Conservation (phyloP, 1,140 invertebrate species). For the Caenorhabditis tropicalis region DNA sequence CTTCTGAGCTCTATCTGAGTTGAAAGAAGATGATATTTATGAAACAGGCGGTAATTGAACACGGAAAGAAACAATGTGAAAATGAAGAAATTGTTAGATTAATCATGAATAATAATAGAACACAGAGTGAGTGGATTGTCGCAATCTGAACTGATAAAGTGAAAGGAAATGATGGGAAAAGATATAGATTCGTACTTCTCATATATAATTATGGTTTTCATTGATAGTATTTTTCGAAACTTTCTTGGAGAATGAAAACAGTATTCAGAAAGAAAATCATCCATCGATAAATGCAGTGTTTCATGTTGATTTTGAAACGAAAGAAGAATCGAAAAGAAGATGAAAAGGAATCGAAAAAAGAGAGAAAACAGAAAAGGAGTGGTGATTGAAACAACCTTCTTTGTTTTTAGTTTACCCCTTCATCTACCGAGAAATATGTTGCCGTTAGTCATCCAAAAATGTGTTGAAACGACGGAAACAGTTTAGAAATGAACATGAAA, state of each 20-base stretch:
- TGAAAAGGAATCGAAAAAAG: background rate
- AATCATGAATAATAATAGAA: slow-evolving; percentile 4
- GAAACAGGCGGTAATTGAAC: slow-evolving; percentile 10
- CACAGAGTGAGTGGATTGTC: background rate
- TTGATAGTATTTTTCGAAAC: too few species aligned
- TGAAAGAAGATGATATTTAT: slow-evolving; percentile 14
- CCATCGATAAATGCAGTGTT: background rate
- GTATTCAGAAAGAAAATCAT: background rate
- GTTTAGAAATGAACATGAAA: background rate
- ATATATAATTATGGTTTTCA: background rate
- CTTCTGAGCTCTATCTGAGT: background rate
- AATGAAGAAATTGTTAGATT: background rate
- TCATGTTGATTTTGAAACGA: background rate
- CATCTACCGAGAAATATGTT: background rate
- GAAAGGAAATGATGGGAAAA: background rate
- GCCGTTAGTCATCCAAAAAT: background rate
- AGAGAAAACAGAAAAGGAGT: background rate
- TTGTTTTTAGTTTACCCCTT: background rate
- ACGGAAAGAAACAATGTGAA: background rate
- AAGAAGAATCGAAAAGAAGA: background rate
- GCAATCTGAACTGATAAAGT: background rate
- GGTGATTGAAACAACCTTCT: slow-evolving; percentile 15
- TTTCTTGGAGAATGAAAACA: background rate
- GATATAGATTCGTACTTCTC: background rate
- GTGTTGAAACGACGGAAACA: background rate